phyloP scores from a whole-genome alignment of 64 coral and sea anemone genomes.

The Acropora yongei region DNA sequence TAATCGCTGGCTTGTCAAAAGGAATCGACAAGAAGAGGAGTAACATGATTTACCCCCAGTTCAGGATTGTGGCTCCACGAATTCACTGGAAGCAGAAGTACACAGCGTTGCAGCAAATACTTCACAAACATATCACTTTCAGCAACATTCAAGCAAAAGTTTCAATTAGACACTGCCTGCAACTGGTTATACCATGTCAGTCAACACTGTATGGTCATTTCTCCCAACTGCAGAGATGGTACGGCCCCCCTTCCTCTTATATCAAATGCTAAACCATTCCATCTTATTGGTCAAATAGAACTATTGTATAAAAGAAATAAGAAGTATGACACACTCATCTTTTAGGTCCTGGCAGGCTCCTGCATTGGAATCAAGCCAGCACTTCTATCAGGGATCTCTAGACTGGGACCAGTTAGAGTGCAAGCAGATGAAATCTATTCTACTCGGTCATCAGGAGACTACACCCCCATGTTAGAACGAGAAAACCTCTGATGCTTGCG shows the following conservation, averaged over 20 bases:
- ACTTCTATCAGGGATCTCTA: conserved; percentile 52
- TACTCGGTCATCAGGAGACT: conserved; percentile 21
- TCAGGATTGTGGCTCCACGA: neutral
- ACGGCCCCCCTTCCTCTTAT: conserved; percentile 40
- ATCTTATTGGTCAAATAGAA: conserved; percentile 52
- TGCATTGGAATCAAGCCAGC: conserved; percentile 56
- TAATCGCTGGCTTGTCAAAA: conserved; percentile 22
- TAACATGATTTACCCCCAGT: neutral
- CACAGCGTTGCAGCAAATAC: conserved; percentile 44
- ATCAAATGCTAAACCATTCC: conserved; percentile 66
- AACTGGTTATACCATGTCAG: conserved; percentile 56
- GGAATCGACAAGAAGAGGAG: conserved; percentile 18
- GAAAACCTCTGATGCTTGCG: conserved; percentile 20
- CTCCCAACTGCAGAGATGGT: conserved; percentile 32
- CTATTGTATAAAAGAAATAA: conserved; percentile 28
- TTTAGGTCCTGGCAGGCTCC: conserved; percentile 61
- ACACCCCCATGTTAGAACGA: neutral
- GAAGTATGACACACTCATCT: conserved; percentile 54
- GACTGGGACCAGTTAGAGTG: conserved; percentile 61
- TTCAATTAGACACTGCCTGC: conserved; percentile 74
- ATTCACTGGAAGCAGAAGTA: conserved; percentile 46
- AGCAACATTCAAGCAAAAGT: conserved; percentile 42
- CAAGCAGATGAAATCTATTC: conserved; percentile 64
- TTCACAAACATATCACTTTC: conserved; percentile 20
- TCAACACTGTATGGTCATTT: conserved; percentile 4